Base-by-base conservation (phyloP, 2,113 vertebrate genomes). In the Microtus oregoni region DNA sequence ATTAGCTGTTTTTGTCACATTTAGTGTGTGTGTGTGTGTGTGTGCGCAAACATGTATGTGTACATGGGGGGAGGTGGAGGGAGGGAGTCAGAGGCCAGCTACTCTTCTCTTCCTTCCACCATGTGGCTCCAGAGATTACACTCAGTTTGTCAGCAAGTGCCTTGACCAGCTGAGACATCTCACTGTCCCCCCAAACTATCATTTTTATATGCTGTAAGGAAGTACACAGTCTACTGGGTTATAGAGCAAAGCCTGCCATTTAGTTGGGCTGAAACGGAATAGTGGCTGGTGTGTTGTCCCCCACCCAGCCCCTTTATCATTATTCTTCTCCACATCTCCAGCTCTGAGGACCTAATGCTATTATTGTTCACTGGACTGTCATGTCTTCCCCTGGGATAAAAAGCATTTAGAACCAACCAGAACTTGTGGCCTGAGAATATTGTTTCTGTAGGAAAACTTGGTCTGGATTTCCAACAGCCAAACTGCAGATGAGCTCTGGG, bases 331-430 rank as follows among this genome's bases (percentile, higher is more conserved):
- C 35, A 41, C 61, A 30, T 5, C 30, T 47, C 1, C 35, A n/a
- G 47, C n/a, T 30, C 15, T 24, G 1, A 13, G n/a, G 68, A 52
- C 30, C 52, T 19, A 0, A 67, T 61, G 28, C 47, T 12, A 3
- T 32, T 75, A 1, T 32, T 75, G 14, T 52, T 78, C 50, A 50
- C 5, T 63, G 12, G 1, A 4, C 11, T 11, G 0, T 3, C n/a
- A 14, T 30, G 58, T 32, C 14, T 78, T 86, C 11, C 72, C 50
- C 63, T 19, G 86, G 30, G 44, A 63, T 15, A 38, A 7, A 24
- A 63, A 12, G 70, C 47, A 26, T 30, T n/a, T 68, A 55, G 30
- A 75, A 35, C 81, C 2, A 10, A 55, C 86, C 30, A 50, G 50
- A 41, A 7, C 38, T 73, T 47, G 26, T 15, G 38, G 7, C 72